A percentile compares a stretch with the other conserved stretches of the same genome.
Conservation (phyloP, 2,888 invertebrate genomes). For the Rotaria macrura region DNA sequence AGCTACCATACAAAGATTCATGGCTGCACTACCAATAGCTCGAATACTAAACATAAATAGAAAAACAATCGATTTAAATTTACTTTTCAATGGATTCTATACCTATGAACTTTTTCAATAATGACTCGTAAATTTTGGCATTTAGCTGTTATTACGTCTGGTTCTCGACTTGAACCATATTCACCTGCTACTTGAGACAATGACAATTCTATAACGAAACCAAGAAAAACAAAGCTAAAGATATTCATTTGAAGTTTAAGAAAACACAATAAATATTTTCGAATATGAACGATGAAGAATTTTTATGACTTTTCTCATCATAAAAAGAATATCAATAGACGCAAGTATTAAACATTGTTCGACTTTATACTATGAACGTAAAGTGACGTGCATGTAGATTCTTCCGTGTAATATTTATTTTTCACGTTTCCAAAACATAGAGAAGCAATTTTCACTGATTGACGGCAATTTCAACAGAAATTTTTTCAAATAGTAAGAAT, state of each 20-base stretch:
- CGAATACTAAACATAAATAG: slow-evolving; percentile 61
- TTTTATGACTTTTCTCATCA: no score
- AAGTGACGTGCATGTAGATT: no score
- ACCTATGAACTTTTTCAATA: slow-evolving; percentile 45
- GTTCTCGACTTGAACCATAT: slow-evolving; percentile 45
- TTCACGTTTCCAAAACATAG: no score
- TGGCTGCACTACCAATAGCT: slow-evolving; percentile 77
- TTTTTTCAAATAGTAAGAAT: no score
- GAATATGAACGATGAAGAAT: no score
- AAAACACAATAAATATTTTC: no score
- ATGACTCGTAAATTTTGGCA: slow-evolving; percentile 43
- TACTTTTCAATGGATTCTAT: not conserved
- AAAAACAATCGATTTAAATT: not conserved
- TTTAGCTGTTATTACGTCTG: slow-evolving; percentile 41
- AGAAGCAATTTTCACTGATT: no score
- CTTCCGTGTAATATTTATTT: no score
- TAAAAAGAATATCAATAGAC: no score
- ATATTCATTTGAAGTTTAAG: slow-evolving; percentile 57
- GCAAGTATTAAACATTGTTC: no score
- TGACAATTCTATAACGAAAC: slow-evolving; percentile 42
- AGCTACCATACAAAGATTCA: slow-evolving; percentile 86
- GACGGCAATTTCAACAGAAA: no score
- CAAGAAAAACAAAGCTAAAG: slow-evolving; percentile 49
- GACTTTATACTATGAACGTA: no score
- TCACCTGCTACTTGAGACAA: slow-evolving; percentile 38